These are phyloP conservation scores for Lucifuga dentata DNA, from an alignment of 2,113 vertebrate genomes.

Conservation along the genomic window DNA sequence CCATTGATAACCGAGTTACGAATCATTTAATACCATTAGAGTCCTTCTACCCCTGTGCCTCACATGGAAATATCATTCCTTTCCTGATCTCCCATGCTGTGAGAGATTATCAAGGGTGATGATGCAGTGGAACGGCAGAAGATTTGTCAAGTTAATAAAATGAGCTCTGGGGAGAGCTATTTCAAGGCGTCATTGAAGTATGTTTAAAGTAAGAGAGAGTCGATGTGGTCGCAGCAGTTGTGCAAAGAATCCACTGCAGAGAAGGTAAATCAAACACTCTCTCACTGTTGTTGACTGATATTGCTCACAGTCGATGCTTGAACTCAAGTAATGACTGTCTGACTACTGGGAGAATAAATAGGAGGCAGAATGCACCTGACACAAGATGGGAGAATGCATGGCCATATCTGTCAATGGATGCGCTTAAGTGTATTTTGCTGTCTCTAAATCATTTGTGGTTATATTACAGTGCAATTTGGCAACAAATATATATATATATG, in stretches of 20 bases:
- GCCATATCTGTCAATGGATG: background rate
- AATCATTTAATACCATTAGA: constrained; percentile 78
- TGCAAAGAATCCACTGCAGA: constrained; percentile 27
- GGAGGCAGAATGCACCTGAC: background rate
- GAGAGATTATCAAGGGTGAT: constrained; percentile 70
- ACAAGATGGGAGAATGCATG: background rate
- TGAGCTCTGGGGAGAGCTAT: constrained; percentile 64
- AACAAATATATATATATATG: background rate
- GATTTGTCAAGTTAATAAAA: constrained; percentile 77
- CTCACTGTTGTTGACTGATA: constrained; percentile 35
- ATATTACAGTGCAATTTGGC: background rate
- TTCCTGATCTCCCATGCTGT: constrained; percentile 20
- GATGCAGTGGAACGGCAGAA: constrained; percentile 62
- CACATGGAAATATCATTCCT: constrained; percentile 59
- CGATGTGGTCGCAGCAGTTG: constrained; percentile 27
- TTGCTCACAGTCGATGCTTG: constrained; percentile 21
- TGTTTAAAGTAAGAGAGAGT: constrained; percentile 60
- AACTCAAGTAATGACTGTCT: constrained; percentile 27
- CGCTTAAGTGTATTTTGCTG: background rate
- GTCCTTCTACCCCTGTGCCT: constrained; percentile 46
- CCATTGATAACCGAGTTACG: constrained; percentile 71
- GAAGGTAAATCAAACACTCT: constrained; percentile 48
- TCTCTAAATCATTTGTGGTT: background rate
- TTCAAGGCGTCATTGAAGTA: constrained; percentile 58
- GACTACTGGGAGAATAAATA: constrained; percentile 1